Evolutionary conservation across 2,888 invertebrate genomes (phyloP), one percentile per base, ranked within the genome.

Genomic region (Pollenia labialis): DNA sequence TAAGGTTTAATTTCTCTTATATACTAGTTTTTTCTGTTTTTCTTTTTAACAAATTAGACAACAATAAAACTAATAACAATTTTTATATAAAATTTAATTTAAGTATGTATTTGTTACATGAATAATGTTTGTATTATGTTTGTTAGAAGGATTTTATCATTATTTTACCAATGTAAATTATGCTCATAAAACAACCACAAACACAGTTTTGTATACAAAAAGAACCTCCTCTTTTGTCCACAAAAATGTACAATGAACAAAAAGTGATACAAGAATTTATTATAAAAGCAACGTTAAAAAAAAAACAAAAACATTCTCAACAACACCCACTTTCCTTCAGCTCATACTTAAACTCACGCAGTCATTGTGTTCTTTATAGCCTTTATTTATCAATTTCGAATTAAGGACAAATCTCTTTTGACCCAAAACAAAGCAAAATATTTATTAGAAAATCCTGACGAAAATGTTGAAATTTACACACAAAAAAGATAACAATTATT

Each of bases 121-220:
- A 40, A 16, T 40, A 40, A 14, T 62, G 18, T 18, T 23, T 9
- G 11, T 56, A 23, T 44, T 44, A 54, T 52, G 60, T 48, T 48
- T 11, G 40, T 16, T 40, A 50, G 16, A 60, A 48, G 56, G 8
- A 71, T 62, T 40, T 60, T 50, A 56, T 42, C n/a, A 44, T 74
- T 60, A 50, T 75, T 69, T 40, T 56, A 60, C 40, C 64, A 72
- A 72, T 72, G 66, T 46, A 54, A 81, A 64, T 81, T 81, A 40
- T 48, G 32, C 54, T 66, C 46, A 81, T 72, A 72, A 42, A 71
- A 50, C 46, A 69, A 60, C 8, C 68, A 42, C 68, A 42, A 40
- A 12, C 14, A 16, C 0, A 12, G 14, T 16, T 64, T n/a, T 60
- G 7, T 16, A 6, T 4, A 52, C 16, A 56, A 14, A 11, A 66